These are phyloP conservation scores for Psophia crepitans DNA, from an alignment of 2,113 vertebrate genomes.

Conservation along the genomic window DNA sequence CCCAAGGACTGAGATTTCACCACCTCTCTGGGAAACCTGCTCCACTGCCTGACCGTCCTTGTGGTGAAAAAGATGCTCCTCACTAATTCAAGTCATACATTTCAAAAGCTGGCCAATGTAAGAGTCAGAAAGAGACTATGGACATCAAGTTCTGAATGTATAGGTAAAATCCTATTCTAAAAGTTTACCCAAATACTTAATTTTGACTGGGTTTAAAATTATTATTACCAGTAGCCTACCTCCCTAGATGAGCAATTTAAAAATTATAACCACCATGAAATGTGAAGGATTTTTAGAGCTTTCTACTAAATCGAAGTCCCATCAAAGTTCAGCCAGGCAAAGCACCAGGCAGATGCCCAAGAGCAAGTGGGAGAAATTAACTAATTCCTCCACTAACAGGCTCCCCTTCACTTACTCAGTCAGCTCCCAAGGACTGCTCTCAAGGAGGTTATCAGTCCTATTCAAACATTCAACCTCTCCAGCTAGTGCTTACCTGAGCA, in stretches of 20 bases:
- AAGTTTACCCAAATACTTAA: not conserved
- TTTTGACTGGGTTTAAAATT: not conserved
- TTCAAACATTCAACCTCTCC: not conserved
- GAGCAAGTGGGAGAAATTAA: not conserved
- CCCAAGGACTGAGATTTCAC: not conserved
- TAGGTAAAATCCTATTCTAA: not conserved
- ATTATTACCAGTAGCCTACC: not conserved
- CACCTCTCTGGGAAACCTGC: not conserved
- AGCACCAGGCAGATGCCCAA: not conserved
- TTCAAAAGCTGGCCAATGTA: not conserved
- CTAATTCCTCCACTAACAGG: not conserved
- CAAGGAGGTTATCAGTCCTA: not conserved
- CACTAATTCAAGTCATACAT: not conserved
- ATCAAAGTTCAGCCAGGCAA: not conserved
- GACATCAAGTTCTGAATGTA: not conserved
- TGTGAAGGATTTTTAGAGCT: not conserved
- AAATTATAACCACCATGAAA: not conserved
- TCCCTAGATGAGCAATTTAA: not conserved
- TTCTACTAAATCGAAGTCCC: not conserved
- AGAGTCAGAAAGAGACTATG: not conserved
- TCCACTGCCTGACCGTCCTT: not conserved
- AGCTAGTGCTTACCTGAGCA: not conserved
- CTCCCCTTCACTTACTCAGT: not conserved
- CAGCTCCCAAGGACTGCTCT: not conserved
- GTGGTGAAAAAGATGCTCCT: not conserved